Conservation (phyloP, 2,797 vertebrate genomes). For the Manis pentadactyla region DNA sequence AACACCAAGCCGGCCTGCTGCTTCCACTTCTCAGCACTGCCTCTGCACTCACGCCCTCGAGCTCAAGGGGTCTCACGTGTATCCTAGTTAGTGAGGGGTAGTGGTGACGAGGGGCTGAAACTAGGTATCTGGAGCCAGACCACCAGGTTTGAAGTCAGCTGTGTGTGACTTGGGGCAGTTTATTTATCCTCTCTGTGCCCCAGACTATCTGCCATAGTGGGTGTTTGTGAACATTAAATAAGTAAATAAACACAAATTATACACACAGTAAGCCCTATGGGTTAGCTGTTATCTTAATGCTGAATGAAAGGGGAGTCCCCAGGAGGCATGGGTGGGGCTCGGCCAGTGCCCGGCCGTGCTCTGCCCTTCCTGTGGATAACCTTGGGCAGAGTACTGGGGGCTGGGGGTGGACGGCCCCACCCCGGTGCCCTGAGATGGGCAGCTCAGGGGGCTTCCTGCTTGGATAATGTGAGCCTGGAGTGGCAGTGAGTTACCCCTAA, state of each 20-base stretch:
- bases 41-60: rapidly evolving
- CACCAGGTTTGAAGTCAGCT: background rate
- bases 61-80: background rate
- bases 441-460: background rate
- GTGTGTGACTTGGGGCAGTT: background rate
- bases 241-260: background rate
- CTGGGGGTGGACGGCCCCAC: background rate
- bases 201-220: background rate
- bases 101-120: background rate
- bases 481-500: background rate
- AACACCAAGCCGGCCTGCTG: background rate
- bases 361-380: too few species aligned
- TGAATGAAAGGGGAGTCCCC: background rate
- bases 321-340: background rate
- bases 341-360: rapidly evolving
- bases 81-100: background rate
- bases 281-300: background rate
- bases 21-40: background rate
- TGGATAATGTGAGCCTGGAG: background rate
- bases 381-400: rapidly evolving
- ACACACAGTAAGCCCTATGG: background rate
- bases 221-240: background rate
- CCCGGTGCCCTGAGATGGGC: too few species aligned
- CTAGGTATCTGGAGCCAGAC: background rate
- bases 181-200: background rate